Evolutionary conservation across 2,888 invertebrate genomes (phyloP).

Genomic region (Achlya flavicornis): DNA sequence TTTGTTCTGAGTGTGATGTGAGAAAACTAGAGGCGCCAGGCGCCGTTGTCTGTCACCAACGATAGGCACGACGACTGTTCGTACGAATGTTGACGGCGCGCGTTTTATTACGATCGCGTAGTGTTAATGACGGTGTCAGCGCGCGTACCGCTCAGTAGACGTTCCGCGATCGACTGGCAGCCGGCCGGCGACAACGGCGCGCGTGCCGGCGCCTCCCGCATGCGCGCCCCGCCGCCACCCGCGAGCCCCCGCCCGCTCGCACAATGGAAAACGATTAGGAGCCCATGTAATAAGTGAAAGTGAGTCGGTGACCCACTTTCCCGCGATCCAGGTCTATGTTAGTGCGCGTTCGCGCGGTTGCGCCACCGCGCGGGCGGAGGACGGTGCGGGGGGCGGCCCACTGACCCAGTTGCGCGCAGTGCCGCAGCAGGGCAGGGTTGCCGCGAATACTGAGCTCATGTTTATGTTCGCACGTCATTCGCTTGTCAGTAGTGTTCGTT

Average conservation of each 20-base stretch:
- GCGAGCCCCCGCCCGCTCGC: slow-evolving; percentile 83
- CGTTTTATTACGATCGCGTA: slow-evolving; percentile 74
- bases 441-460: slow-evolving; percentile 74
- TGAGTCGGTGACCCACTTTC: slow-evolving; percentile 96
- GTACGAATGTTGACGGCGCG: slow-evolving; percentile 63
- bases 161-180: slow-evolving; percentile 81
- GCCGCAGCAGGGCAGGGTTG: slow-evolving; percentile 85
- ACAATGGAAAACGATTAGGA: slow-evolving; percentile 89
- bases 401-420: slow-evolving; percentile 91
- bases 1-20: slow-evolving; percentile 60
- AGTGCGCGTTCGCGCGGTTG: slow-evolving; percentile 84
- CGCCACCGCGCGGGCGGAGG: slow-evolving; percentile 83
- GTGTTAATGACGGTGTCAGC: slow-evolving; percentile 54
- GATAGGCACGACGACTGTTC: slow-evolving; percentile 49
- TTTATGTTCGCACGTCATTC: slow-evolving; percentile 75
- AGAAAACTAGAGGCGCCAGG: slow-evolving; percentile 46
- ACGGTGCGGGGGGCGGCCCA: slow-evolving; percentile 87
- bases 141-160: slow-evolving; percentile 69
- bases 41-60: slow-evolving; percentile 52
- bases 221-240: slow-evolving; percentile 79
- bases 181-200: slow-evolving; percentile 79
- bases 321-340: slow-evolving; percentile 96
- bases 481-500: slow-evolving; percentile 47
- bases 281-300: slow-evolving; percentile 95
- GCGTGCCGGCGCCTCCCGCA: slow-evolving; percentile 82